Percentiles rank a stretch among this genome's conserved stretches.
Evolutionary conservation across 1,140 invertebrate species (phyloP).

Genomic region (Pachyrhynchus sulphureomaculatus): DNA sequence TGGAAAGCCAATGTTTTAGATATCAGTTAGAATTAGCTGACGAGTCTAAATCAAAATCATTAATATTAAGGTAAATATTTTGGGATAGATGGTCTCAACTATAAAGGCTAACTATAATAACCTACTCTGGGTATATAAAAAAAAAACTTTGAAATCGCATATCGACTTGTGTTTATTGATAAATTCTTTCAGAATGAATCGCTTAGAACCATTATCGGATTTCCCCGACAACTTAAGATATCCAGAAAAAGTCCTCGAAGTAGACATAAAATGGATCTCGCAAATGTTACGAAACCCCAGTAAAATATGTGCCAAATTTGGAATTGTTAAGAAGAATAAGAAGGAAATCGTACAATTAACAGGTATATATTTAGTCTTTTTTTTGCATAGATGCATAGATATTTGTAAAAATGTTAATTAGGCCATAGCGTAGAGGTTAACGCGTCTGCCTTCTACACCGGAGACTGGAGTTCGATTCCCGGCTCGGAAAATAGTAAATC

Average conservation of each 20-base stretch:
- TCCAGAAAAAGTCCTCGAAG: conserved; percentile 15
- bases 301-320: conserved; percentile 17
- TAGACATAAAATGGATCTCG: conserved; percentile 15
- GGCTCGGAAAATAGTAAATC: no score
- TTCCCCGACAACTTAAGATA: not conserved
- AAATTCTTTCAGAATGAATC: not conserved
- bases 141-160: no score
- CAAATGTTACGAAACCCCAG: conserved; percentile 16
- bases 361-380: no score
- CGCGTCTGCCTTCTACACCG: no score
- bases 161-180: no score
- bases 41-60: conserved; percentile 24
- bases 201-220: conserved; percentile 12
- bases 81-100: no score
- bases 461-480: no score
- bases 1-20: conserved; percentile 30
- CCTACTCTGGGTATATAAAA: no score
- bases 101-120: not conserved
- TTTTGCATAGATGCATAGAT: no score
- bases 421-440: no score
- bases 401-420: no score
- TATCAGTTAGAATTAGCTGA: conserved; percentile 30
- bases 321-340: conserved; percentile 31
- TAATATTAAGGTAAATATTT: conserved; percentile 28
- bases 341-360: conserved; percentile 27